A percentile compares a stretch with the other conserved stretches of the same genome.
These are phyloP conservation scores for Gadus macrocephalus DNA, from an alignment of 2,113 vertebrate species.

Conservation along the genomic window DNA sequence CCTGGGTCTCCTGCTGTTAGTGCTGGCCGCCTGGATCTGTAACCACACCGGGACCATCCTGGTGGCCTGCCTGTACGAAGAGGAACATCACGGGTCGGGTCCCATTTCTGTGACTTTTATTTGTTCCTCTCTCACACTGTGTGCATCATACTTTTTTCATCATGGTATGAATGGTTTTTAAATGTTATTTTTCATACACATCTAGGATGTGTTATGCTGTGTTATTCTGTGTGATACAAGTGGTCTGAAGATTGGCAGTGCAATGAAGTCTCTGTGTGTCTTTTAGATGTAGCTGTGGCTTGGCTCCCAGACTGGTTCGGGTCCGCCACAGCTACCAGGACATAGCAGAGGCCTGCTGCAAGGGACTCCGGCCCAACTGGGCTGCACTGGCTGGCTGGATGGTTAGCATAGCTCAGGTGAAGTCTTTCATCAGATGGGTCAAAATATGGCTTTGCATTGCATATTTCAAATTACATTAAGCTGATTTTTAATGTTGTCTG, in stretches of 20 bases:
- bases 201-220: background rate
- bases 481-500: background rate
- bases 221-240: background rate
- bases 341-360: slow-evolving; percentile 69
- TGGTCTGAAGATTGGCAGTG: background rate
- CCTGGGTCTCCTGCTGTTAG: slow-evolving; percentile 69
- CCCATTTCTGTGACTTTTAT: background rate
- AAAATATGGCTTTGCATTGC: background rate
- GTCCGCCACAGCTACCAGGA: slow-evolving; percentile 74
- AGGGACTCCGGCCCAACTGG: slow-evolving; percentile 63
- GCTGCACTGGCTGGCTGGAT: slow-evolving; percentile 63
- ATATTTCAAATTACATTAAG: background rate
- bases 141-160: too few species aligned
- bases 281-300: slow-evolving; percentile 32
- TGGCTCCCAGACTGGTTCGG: slow-evolving; percentile 38
- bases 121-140: too few species aligned
- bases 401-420: slow-evolving; percentile 67
- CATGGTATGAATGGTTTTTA: too few species aligned
- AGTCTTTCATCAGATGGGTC: too few species aligned
- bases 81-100: slow-evolving; percentile 53
- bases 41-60: slow-evolving; percentile 79
- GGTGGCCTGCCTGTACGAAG: slow-evolving; percentile 73
- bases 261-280: background rate
- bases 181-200: too few species aligned
- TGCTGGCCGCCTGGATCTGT: slow-evolving; percentile 70